Conservation (phyloP, 2,888 invertebrate species). For the Cepaea hortensis region DNA sequence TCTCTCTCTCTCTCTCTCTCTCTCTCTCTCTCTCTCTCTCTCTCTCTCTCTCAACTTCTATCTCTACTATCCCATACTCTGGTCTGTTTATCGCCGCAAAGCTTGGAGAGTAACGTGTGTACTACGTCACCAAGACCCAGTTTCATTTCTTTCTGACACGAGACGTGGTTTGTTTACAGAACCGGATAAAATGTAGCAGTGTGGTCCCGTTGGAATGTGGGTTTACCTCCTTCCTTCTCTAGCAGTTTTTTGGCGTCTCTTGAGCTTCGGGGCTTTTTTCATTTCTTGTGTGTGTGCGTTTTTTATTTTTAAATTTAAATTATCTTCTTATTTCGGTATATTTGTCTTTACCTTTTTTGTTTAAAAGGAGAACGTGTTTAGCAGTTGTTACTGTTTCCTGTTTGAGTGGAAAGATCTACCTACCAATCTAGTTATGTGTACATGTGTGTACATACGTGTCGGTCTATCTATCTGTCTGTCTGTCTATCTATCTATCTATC, state of each 20-base stretch:
- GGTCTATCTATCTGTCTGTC: too few relatives aligned
- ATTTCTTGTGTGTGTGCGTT: background rate
- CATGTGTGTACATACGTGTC: too few relatives aligned
- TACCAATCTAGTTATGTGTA: too few relatives aligned
- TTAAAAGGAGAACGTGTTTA: too few relatives aligned
- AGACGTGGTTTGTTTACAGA: background rate
- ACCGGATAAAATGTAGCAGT: background rate
- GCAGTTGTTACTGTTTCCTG: too few relatives aligned
- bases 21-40: background rate
- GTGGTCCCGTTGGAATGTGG: slow-evolving; percentile 6
- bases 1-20: slow-evolving; percentile 12
- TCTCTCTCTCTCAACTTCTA: background rate
- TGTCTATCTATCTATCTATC: too few relatives aligned
- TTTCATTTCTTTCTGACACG: background rate
- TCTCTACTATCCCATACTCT: background rate
- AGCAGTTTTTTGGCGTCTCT: background rate
- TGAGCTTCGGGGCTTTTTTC: too few relatives aligned
- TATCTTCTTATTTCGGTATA: background rate
- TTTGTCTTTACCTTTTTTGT: too few relatives aligned
- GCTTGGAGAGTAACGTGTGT: background rate
- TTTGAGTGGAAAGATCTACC: too few relatives aligned
- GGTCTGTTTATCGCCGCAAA: too few relatives aligned
- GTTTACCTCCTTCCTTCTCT: background rate
- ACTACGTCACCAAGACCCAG: background rate
- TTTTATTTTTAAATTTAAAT: background rate